Evolutionary conservation across 2,888 invertebrate genomes (phyloP).

Genomic region (Helleia helle): DNA sequence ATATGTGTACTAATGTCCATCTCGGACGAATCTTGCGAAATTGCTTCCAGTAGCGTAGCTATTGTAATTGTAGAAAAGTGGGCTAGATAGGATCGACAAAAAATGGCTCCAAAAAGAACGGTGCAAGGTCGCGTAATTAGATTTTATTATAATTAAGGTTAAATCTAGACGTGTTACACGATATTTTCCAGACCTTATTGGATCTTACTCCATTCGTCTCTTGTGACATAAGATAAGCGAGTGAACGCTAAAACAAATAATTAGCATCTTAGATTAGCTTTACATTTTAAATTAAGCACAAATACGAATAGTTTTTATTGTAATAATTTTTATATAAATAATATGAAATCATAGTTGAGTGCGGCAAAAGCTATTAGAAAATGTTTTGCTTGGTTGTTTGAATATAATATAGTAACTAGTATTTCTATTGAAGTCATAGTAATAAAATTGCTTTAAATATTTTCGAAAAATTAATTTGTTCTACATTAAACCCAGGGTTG

Average conservation of each 20-base stretch:
- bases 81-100: slow-evolving; percentile 3
- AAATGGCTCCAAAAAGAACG: slow-evolving; percentile 1
- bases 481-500: no score
- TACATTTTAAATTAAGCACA: slow-evolving; percentile 1
- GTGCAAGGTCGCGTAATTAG: neutral
- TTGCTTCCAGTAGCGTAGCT: slow-evolving; percentile 6
- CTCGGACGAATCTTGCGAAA: neutral
- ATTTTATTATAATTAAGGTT: neutral
- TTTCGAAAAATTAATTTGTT: neutral
- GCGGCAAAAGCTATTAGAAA: neutral
- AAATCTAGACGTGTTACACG: neutral
- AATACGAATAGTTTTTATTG: slow-evolving; percentile 5
- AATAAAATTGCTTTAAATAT: neutral
- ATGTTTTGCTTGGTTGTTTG: neutral
- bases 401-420: neutral
- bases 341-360: neutral
- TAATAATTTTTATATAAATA: slow-evolving; percentile 7
- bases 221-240: neutral
- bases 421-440: neutral
- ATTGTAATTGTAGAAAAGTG: neutral
- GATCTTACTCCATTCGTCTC: slow-evolving; percentile 4
- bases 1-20: neutral
- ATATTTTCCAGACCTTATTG: neutral
- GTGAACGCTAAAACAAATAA: neutral
- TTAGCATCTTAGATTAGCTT: neutral